phyloP scores from a whole-genome alignment of 2,888 invertebrate genomes.

The Prosapia bicincta region DNA sequence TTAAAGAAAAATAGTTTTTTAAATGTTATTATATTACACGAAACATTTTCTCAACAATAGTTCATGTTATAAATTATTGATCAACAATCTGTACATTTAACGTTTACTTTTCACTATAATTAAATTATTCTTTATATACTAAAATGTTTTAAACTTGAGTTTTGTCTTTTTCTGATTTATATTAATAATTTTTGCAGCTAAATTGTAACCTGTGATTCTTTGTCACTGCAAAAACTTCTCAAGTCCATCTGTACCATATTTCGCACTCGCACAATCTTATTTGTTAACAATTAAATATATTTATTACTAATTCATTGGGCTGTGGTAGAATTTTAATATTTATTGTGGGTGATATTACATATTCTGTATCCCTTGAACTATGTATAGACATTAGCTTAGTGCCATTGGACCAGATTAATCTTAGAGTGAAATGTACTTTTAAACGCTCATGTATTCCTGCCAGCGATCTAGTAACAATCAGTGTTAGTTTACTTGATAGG shows the following conservation, averaged over 20 bases:
- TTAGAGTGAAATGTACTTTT: constrained; percentile 11
- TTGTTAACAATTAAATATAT: constrained; percentile 31
- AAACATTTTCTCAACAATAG: too few relatives aligned
- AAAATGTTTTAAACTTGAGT: background rate
- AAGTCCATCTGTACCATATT: constrained; percentile 30
- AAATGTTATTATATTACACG: too few relatives aligned
- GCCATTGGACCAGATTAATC: constrained; percentile 20
- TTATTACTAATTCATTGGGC: constrained; percentile 41
- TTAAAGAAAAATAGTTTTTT: too few relatives aligned
- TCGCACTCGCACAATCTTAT: constrained; percentile 39
- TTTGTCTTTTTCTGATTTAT: background rate
- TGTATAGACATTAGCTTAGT: constrained; percentile 17
- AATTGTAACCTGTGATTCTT: background rate
- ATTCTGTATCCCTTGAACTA: constrained; percentile 22
- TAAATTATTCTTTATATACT: background rate
- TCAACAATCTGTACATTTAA: too few relatives aligned
- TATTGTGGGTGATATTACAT: constrained; percentile 40
- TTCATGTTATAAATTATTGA: too few relatives aligned
- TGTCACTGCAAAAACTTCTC: constrained; percentile 23
- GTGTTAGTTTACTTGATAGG: background rate
- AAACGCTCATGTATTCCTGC: constrained; percentile 23
- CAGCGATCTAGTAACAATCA: constrained; percentile 8
- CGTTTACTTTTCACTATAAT: too few relatives aligned
- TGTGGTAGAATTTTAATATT: constrained; percentile 42
- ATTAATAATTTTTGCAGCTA: background rate